phyloP scores from a whole-genome alignment of 2,113 vertebrate species.

The Crotalus horridus region DNA sequence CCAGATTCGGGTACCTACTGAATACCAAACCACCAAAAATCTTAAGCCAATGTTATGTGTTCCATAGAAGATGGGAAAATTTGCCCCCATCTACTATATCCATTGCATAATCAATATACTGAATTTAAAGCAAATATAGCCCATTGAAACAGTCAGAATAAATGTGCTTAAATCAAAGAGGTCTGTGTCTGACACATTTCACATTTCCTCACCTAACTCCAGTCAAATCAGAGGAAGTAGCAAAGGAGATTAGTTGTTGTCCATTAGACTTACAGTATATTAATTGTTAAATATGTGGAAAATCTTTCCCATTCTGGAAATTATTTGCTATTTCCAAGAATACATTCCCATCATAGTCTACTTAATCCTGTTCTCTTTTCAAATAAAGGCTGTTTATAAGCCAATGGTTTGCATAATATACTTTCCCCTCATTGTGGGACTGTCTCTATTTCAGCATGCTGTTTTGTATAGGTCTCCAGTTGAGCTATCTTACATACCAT shows the following conservation, averaged over 20 bases:
- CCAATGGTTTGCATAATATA: not conserved
- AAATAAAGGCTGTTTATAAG: constrained; percentile 27
- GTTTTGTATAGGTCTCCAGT: constrained; percentile 45
- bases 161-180: not conserved
- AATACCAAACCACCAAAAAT: not conserved
- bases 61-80: not conserved
- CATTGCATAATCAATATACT: not conserved
- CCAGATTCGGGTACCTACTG: not conserved
- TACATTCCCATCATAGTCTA: not conserved
- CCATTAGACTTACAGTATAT: not conserved
- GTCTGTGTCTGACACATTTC: not conserved
- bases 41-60: not conserved
- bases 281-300: not conserved
- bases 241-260: not conserved
- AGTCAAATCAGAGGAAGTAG: not conserved
- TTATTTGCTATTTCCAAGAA: not conserved
- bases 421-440: constrained; percentile 14
- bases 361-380: not conserved
- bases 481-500: constrained; percentile 54
- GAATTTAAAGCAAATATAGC: not conserved
- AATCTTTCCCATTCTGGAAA: constrained; percentile 10
- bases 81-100: not conserved
- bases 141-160: not conserved
- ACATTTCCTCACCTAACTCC: not conserved
- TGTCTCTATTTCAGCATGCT: constrained; percentile 40